phyloP scores from a whole-genome alignment of 53 echinoderm and acorn worm genomes.

The Paracentrotus lividus region DNA sequence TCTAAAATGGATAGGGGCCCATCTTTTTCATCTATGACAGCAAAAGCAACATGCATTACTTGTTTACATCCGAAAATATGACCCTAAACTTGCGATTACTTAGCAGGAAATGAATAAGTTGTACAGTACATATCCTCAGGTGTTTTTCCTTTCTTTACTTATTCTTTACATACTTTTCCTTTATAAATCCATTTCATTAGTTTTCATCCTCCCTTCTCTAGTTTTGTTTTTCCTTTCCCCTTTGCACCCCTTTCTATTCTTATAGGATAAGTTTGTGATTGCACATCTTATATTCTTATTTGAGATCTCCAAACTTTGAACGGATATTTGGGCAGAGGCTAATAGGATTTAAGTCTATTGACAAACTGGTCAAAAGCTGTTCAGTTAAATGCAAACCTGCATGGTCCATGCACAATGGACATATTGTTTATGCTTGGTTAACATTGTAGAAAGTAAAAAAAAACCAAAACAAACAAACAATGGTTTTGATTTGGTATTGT shows the following conservation, averaged over 20 bases:
- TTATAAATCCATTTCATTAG: background rate
- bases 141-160: background rate
- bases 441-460: background rate
- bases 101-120: background rate
- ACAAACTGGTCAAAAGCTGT: conserved; percentile 3
- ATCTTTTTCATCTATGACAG: too few species aligned
- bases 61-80: background rate
- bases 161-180: background rate
- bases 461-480: too few species aligned
- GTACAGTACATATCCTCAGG: background rate
- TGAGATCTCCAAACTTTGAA: background rate
- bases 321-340: conserved; percentile 28
- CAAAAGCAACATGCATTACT: background rate
- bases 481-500: background rate
- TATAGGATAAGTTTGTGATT: background rate
- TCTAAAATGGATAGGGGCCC: too few species aligned
- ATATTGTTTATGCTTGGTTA: conserved; percentile 12
- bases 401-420: background rate
- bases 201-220: background rate
- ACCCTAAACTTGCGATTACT: background rate
- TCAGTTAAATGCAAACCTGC: conserved; percentile 1
- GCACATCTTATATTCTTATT: background rate
- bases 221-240: background rate
- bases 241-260: background rate
- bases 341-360: conserved; percentile 19